phyloP scores from a whole-genome alignment of 2,888 invertebrate species.

The Halocaridina rubra region DNA sequence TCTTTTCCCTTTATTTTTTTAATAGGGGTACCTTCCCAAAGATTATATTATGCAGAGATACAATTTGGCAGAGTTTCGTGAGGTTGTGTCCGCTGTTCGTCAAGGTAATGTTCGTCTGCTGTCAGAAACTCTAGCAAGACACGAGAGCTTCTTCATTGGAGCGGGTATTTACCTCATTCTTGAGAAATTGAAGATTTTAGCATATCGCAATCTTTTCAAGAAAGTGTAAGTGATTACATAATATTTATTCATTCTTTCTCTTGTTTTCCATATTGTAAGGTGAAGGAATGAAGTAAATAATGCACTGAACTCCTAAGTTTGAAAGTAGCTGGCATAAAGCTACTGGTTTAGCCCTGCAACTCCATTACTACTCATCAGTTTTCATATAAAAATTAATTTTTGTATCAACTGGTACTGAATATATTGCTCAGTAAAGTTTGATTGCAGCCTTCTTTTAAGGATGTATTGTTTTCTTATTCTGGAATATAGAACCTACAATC shows the following conservation, averaged over 20 bases:
- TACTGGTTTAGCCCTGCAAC: too few species aligned
- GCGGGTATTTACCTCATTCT: slow-evolving; percentile 98
- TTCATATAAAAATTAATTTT: too few species aligned
- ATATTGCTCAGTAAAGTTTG: too few species aligned
- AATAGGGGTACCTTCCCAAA: slow-evolving; percentile 90
- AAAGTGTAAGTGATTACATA: slow-evolving; percentile 76
- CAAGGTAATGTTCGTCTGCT: slow-evolving; percentile 88
- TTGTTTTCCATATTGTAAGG: not conserved
- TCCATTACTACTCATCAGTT: too few species aligned
- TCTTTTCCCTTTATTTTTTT: slow-evolving; percentile 27
- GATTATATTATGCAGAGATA: slow-evolving; percentile 84
- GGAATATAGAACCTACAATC: too few species aligned
- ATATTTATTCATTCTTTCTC: not conserved
- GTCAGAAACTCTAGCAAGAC: slow-evolving; percentile 83
- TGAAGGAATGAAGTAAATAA: too few species aligned
- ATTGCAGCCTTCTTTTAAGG: too few species aligned
- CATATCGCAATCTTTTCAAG: slow-evolving; percentile 95
- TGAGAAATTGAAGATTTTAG: slow-evolving; percentile 94
- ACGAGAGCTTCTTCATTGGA: slow-evolving; percentile 92
- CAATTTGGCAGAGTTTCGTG: slow-evolving; percentile 89
- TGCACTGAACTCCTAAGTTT: too few species aligned
- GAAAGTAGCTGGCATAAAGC: too few species aligned
- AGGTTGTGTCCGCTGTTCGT: slow-evolving; percentile 87
- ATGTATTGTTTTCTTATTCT: too few species aligned
- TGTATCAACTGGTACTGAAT: too few species aligned